Evolutionary conservation across 2,888 invertebrate genomes (phyloP).

Genomic region (Drosophila rellima): DNA sequence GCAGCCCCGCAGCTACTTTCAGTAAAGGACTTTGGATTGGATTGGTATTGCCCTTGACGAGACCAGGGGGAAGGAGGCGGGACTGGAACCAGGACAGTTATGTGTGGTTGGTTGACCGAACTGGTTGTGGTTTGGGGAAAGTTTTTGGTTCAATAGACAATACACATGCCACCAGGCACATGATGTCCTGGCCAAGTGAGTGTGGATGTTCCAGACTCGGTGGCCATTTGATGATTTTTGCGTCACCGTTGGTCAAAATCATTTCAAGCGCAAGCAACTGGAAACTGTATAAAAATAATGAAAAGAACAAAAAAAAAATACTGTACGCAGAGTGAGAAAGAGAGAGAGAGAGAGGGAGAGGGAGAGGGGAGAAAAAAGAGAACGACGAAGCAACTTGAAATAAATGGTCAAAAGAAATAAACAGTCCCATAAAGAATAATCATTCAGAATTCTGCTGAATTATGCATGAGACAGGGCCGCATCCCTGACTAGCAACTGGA

Average conservation of each 20-base stretch:
- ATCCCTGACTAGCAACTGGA: slow-evolving; percentile 53
- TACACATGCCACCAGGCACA: slow-evolving; percentile 50
- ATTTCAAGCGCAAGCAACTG: slow-evolving; percentile 83
- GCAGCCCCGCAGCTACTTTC: slow-evolving; percentile 69
- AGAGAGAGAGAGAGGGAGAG: background rate
- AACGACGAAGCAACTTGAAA: slow-evolving; percentile 79
- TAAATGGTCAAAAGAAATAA: slow-evolving; percentile 86
- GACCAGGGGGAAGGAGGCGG: slow-evolving; percentile 15
- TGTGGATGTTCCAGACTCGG: slow-evolving; percentile 18
- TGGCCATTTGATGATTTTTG: slow-evolving; percentile 79
- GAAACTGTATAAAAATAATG: slow-evolving; percentile 83
- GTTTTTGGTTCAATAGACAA: slow-evolving; percentile 78
- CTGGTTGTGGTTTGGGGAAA: slow-evolving; percentile 8
- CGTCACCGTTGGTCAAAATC: slow-evolving; percentile 81
- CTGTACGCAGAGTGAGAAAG: slow-evolving; percentile 12
- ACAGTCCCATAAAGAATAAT: slow-evolving; percentile 86
- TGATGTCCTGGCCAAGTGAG: slow-evolving; percentile 25
- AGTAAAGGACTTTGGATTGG: slow-evolving; percentile 40
- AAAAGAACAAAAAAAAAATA: slow-evolving; percentile 44
- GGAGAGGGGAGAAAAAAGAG: slow-evolving; percentile 25
- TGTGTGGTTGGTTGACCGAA: slow-evolving; percentile 55
- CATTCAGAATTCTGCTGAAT: slow-evolving; percentile 86
- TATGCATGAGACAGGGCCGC: slow-evolving; percentile 83
- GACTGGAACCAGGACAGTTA: slow-evolving; percentile 13
- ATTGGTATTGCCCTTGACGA: slow-evolving; percentile 24